Conservation (phyloP, 2,113 vertebrate genomes). For the Pogonocichla stellata region DNA sequence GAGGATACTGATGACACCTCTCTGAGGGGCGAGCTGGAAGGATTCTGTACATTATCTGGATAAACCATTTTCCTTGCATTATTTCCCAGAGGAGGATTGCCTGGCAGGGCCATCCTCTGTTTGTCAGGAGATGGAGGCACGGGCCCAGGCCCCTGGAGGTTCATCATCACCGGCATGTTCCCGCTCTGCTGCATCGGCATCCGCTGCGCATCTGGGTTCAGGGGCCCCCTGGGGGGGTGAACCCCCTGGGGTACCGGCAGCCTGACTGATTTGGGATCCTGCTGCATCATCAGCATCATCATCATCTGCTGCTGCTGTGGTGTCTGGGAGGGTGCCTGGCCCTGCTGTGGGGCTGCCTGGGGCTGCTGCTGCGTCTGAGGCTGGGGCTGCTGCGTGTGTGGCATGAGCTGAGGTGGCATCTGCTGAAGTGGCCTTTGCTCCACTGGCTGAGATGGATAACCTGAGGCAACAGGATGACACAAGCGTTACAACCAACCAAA, state of each 20-base stretch:
- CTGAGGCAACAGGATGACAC: constrained; percentile 56
- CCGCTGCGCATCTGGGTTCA: constrained; percentile 86
- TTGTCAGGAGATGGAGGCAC: constrained; percentile 94
- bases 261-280: constrained; percentile 85
- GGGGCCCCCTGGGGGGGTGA: constrained; percentile 81
- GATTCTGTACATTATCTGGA: constrained; percentile 84
- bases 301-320: constrained; percentile 87
- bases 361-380: constrained; percentile 77
- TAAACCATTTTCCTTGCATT: constrained; percentile 88
- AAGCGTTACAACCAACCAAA: not conserved
- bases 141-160: constrained; percentile 85
- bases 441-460: constrained; percentile 87
- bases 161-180: constrained; percentile 91
- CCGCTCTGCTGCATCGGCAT: constrained; percentile 87
- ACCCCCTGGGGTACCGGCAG: constrained; percentile 86
- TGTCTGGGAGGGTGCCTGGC: constrained; percentile 76
- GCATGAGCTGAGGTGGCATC: constrained; percentile 90
- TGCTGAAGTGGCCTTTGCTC: constrained; percentile 94
- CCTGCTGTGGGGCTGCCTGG: constrained; percentile 74
- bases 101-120: constrained; percentile 85
- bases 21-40: constrained; percentile 80
- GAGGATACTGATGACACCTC: constrained; percentile 74
- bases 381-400: constrained; percentile 78
- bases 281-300: constrained; percentile 97
- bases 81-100: constrained; percentile 83